A percentile compares a stretch with the other conserved stretches of the same genome.
Conservation (phyloP, 2,113 vertebrate genomes). For the Proteles cristata region DNA sequence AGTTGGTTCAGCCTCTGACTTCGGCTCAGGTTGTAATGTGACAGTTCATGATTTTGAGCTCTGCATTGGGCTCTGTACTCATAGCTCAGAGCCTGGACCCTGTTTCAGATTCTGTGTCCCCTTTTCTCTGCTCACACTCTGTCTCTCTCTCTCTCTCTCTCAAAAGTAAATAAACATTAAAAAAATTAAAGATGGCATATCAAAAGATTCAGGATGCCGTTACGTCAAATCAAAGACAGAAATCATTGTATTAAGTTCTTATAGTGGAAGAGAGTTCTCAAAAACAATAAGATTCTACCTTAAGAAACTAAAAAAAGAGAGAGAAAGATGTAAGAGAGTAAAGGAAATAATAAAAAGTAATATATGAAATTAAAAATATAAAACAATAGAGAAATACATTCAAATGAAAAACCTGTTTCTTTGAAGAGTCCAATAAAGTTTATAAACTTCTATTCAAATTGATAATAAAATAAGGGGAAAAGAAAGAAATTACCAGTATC, state of each 20-base stretch:
- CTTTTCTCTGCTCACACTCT: too few species aligned
- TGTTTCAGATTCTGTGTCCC: too few species aligned
- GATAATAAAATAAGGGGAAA: neutral
- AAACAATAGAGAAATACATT: neutral
- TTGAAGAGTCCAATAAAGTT: neutral
- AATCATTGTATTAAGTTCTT: neutral
- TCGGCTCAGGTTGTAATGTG: too few species aligned
- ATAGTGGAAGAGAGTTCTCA: neutral
- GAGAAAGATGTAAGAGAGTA: neutral
- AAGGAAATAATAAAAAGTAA: neutral
- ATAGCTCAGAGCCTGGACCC: too few species aligned
- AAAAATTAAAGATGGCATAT: neutral
- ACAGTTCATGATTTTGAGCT: too few species aligned
- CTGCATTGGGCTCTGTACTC: too few species aligned
- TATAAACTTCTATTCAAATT: neutral
- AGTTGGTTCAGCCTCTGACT: too few species aligned
- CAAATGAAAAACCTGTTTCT: neutral
- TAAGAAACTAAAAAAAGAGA: neutral
- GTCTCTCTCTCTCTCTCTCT: too few species aligned
- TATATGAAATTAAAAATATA: neutral
- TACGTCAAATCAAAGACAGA: neutral
- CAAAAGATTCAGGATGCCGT: neutral
- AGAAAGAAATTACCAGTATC: neutral
- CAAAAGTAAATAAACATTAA: too few species aligned
- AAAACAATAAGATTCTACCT: neutral